Conservation (phyloP, 35 echinoderm and acorn worm species). For the Nesometra sesokonis region DNA sequence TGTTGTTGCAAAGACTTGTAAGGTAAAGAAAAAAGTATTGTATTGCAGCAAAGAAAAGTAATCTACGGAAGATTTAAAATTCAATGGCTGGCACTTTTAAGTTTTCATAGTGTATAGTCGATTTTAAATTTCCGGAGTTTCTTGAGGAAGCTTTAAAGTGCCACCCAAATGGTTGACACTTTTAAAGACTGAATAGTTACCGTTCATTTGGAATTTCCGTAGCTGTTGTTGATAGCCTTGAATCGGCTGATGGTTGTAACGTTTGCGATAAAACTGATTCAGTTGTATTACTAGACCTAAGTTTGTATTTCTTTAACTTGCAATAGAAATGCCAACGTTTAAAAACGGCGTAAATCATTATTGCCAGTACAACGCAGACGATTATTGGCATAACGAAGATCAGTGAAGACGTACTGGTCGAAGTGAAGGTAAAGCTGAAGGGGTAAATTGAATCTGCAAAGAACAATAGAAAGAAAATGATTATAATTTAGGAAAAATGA, state of each 20-base stretch:
- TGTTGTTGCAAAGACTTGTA: no score
- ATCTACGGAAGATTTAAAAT: no score
- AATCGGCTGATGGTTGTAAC: neutral
- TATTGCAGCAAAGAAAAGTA: no score
- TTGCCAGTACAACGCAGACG: neutral
- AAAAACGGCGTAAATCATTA: neutral
- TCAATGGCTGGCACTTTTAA: no score
- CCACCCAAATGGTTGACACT: no score
- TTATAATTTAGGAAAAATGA: no score
- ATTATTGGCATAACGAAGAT: neutral
- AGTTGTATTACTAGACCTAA: neutral
- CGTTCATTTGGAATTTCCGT: neutral
- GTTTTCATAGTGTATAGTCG: no score
- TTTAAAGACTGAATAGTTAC: no score
- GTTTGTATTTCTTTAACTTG: neutral
- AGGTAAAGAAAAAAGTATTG: no score
- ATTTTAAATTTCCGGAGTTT: no score
- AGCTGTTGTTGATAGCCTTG: neutral
- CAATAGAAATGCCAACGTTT: neutral
- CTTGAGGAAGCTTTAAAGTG: no score
- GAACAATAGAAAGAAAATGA: neutral
- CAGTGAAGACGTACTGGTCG: neutral
- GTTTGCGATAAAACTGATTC: neutral
- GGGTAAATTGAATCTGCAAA: neutral
- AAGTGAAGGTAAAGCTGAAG: neutral